Percentiles rank a stretch among this genome's conserved stretches.
phyloP scores from a whole-genome alignment of 2,113 vertebrate genomes.

The Trochalopteron elliotii region DNA sequence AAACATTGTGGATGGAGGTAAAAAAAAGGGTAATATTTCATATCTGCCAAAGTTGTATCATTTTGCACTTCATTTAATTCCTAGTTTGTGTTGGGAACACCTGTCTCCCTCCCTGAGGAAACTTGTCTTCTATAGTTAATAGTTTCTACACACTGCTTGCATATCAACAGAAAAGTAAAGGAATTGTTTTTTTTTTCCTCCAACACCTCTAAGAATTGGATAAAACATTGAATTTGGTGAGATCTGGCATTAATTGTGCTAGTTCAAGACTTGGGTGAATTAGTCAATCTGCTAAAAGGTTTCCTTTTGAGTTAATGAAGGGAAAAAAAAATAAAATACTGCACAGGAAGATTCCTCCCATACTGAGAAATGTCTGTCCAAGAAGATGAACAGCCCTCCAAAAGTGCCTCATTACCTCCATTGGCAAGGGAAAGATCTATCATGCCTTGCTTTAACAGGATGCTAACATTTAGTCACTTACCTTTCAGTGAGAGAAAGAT shows the following conservation, averaged over 20 bases:
- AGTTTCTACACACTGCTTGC: neutral
- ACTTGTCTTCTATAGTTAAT: neutral
- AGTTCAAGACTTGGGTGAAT: neutral
- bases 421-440: neutral
- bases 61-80: neutral
- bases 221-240: neutral
- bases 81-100: accelerated
- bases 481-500: neutral
- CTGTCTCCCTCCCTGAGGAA: neutral
- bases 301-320: neutral
- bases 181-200: neutral
- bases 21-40: neutral
- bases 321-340: neutral
- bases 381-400: neutral
- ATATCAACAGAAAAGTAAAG: neutral
- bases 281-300: neutral
- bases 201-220: neutral
- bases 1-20: neutral
- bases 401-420: neutral
- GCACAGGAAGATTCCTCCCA: neutral
- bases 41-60: neutral
- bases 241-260: neutral
- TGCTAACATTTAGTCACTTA: neutral
- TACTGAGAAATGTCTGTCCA: neutral
- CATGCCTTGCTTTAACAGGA: neutral